Base-by-base conservation (phyloP, 1,140 invertebrate species). In the Drosophila saltans region DNA sequence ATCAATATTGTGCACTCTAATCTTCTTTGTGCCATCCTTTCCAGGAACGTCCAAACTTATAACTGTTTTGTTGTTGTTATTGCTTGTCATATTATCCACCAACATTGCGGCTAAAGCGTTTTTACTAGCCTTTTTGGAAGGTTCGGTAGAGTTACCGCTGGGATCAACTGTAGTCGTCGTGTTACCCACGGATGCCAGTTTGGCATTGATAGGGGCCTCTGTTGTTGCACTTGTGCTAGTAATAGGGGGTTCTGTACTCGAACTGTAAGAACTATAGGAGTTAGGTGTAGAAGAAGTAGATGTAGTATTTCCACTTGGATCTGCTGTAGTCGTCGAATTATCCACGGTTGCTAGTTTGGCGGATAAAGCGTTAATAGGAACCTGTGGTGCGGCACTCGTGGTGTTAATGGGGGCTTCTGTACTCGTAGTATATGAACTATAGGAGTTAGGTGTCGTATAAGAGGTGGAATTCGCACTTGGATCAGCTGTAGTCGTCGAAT, bases 61-160 rank as follows among this genome's bases (percentile, higher is more conserved):
- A 39, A 59, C 6, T n/a, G 57, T 39, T n/a, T 59, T 59, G 57
- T 59, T 39, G 30, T 59, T 59, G 57, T 59, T 59, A 3, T 11
- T n/a, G 7, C 11, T 36, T 36, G 4, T 1, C 6, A 36, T 3
- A 36, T 36, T 7, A 6, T 36, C 33, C 3, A 36, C 6, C 6
- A 7, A 7, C 3, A 1, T 36, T 36, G 33, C 33, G 6, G 33
- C 4, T 6, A 36, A 36, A 6, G 3, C 33, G 33, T 7, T 36
- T 6, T 36, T 36, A 36, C 33, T 36, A 5, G 3, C 33, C 33
- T 4, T 5, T 36, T 1, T 2, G 33, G 33, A 1, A 4, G 33
- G 3, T 36, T 36, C 33, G 33, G 33, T 36, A 5, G 33, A 36
- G 6, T 5, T 6, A 1, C 33, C 45, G 21, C 1, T 16, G 6